Base-by-base conservation (phyloP, 2,888 invertebrate genomes). In the Eristalinus aeneus region DNA sequence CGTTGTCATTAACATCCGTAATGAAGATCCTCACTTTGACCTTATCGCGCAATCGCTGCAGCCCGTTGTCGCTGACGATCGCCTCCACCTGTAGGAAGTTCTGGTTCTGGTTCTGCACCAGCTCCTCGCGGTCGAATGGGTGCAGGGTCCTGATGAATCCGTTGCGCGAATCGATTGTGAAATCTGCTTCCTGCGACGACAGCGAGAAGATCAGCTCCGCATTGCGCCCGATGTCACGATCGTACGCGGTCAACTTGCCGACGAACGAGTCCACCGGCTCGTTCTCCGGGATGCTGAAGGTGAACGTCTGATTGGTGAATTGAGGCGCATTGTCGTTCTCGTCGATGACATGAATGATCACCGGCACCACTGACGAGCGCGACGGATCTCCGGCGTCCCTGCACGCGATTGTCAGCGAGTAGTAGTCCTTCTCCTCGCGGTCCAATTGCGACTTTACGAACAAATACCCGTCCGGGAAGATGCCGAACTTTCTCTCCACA, bases 261-360 rank as follows among this genome's bases (percentile, higher is more conserved):
- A 99, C 97, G 92, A 98, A 98, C 0, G 97, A 96, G 91, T 97
- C 97, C 0, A 96, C 95, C 0, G 97, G 96, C 88, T 97, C 96
- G 92, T 98, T 97, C 93, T 98, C 98, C 71, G 96, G 95, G 20
- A 99, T 95, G 91, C 95, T 96, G 91, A 98, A 98, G 80, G 96
- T 96, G 92, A 99, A 99, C 16, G 97, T 97, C 34, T 95, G 95
- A 89, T 98, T 97, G 2, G 96, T 96, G 92, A 99, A 99, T 91
- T 96, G 95, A 0, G 99, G 99, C 34, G 96, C 95, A 92, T 98
- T 98, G 93, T 99, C 99, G 92, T 99, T 99, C 93, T 98, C 98
- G 93, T 99, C 99, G 85, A 98, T 95, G 23, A 99, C 95, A 90
- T 98, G 97, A 86, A 99, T 96, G 20, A 98, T 97, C 1, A 99